These are phyloP conservation scores for Chaetura pelagica DNA, from an alignment of 2,113 vertebrate genomes.

Conservation along the genomic window DNA sequence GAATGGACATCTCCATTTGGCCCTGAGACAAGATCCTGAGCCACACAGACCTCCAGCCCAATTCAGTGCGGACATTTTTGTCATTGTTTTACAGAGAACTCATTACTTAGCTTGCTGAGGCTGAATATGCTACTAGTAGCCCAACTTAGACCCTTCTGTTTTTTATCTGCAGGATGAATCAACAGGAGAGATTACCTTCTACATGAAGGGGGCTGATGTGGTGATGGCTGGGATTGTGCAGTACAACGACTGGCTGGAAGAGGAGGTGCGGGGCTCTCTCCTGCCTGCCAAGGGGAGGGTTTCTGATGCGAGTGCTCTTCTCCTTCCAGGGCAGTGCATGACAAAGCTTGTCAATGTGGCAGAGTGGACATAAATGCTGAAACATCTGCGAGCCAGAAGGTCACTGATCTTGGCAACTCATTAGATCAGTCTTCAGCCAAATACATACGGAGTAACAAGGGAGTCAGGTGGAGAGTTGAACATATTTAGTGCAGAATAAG, in stretches of 20 bases:
- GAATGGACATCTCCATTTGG: background rate
- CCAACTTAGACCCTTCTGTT: background rate
- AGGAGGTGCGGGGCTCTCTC: conserved; percentile 81
- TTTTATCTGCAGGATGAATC: conserved; percentile 87
- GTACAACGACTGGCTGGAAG: conserved; percentile 98
- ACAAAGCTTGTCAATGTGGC: background rate
- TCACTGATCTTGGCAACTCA: background rate
- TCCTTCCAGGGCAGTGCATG: background rate
- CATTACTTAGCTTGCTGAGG: background rate
- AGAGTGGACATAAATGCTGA: background rate
- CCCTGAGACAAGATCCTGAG: background rate
- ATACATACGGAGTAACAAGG: background rate
- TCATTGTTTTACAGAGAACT: background rate
- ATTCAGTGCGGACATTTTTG: background rate
- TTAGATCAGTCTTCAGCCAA: background rate
- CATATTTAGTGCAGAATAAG: background rate
- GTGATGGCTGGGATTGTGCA: conserved; percentile 97
- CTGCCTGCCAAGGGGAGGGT: rapidly evolving
- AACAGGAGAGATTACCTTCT: conserved; percentile 94
- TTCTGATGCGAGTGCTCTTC: background rate
- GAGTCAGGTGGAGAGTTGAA: background rate
- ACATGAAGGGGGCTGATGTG: conserved; percentile 97
- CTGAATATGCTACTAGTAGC: rapidly evolving
- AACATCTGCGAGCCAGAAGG: background rate
- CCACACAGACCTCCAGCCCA: background rate